phyloP scores from a whole-genome alignment of 2,888 invertebrate genomes.

The Anarsia innoxiella region DNA sequence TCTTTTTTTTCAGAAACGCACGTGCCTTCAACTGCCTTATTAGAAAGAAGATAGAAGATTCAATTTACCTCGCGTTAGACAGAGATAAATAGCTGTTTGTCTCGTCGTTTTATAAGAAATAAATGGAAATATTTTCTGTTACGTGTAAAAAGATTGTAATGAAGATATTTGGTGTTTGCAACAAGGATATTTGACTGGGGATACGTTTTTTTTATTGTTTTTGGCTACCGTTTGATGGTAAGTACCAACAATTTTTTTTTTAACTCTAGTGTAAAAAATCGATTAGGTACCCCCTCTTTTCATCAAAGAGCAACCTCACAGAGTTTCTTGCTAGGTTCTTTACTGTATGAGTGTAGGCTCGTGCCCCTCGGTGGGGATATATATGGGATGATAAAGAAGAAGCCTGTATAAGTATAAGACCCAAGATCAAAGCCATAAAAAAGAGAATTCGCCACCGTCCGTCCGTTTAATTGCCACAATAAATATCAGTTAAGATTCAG shows the following conservation, averaged over 20 bases:
- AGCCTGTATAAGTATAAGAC: too few relatives aligned
- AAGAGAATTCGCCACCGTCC: constrained; percentile 11
- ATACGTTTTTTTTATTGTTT: neutral
- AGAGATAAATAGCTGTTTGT: constrained; percentile 4
- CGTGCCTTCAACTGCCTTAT: constrained; percentile 12
- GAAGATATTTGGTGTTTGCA: neutral
- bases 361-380: too few relatives aligned
- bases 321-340: too few relatives aligned
- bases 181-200: constrained; percentile 7
- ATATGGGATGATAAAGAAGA: too few relatives aligned
- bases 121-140: constrained; percentile 2
- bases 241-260: too few relatives aligned
- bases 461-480: constrained; percentile 48
- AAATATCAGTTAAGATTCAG: constrained; percentile 60
- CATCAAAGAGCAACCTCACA: too few relatives aligned
- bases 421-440: too few relatives aligned
- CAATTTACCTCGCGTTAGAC: constrained; percentile 6
- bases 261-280: too few relatives aligned
- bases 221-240: constrained; percentile 6
- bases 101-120: neutral
- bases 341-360: too few relatives aligned
- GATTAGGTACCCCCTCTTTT: too few relatives aligned
- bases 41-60: constrained; percentile 14
- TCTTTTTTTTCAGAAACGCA: constrained; percentile 16
- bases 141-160: neutral